A percentile compares a stretch with the other conserved stretches of the same genome.
phyloP scores from a whole-genome alignment of 2,888 invertebrate species.

The Fragum sueziense region DNA sequence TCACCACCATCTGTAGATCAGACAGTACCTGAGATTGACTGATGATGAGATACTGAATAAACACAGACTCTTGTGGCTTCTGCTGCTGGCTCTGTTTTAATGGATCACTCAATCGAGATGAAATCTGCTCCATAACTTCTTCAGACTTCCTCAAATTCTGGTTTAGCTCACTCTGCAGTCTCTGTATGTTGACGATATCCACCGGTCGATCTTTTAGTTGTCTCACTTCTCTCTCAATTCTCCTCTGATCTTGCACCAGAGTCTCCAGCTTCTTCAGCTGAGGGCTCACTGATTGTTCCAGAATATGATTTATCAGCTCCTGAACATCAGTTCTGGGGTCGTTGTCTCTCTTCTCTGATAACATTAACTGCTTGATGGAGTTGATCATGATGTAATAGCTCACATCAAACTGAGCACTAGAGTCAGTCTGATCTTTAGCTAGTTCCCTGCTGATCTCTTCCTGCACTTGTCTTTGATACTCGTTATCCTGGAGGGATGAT shows the following conservation, averaged over 20 bases:
- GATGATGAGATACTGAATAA: conserved; percentile 29
- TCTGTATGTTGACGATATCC: not conserved
- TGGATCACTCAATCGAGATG: conserved; percentile 12
- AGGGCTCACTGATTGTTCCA: conserved; percentile 33
- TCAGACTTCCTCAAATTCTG: not conserved
- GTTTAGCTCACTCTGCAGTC: not conserved
- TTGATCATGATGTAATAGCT: conserved; percentile 26
- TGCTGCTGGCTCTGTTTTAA: conserved; percentile 1
- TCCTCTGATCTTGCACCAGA: conserved; percentile 47
- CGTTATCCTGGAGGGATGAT: conserved; percentile 50
- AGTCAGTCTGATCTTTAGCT: conserved; percentile 35
- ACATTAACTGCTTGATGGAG: conserved; percentile 19
- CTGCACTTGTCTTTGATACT: conserved; percentile 57
- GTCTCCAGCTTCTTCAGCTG: conserved; percentile 20
- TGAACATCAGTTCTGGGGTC: conserved; percentile 32
- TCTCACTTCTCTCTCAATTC: conserved; percentile 12
- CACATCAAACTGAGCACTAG: conserved; percentile 38
- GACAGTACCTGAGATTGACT: conserved; percentile 17
- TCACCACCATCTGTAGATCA: conserved; percentile 18
- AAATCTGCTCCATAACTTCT: not conserved
- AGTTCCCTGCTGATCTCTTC: conserved; percentile 52
- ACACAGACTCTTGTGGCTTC: conserved; percentile 37
- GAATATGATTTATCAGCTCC: conserved; percentile 45
- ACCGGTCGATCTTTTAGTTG: conserved; percentile 13
- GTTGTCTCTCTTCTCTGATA: conserved; percentile 7